Conservation (phyloP, 2,888 invertebrate species). For the Euplagia quadripunctaria region DNA sequence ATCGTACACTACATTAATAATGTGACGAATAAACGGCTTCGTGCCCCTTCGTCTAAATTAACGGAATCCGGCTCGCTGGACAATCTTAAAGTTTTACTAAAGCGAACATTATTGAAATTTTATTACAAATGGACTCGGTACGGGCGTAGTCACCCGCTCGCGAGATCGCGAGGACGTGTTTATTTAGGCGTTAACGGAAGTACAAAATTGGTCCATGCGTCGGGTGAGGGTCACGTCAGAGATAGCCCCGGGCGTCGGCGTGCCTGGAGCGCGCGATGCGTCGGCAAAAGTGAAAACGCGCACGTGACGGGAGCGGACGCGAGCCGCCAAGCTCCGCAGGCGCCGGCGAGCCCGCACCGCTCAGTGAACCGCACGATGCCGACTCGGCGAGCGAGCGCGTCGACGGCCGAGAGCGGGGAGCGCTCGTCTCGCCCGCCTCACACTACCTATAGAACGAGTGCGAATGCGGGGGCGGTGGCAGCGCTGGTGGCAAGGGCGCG, state of each 20-base stretch:
- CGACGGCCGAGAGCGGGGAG: slow-evolving; percentile 77
- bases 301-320: slow-evolving; percentile 65
- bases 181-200: slow-evolving; percentile 77
- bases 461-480: slow-evolving; percentile 85
- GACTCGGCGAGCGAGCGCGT: slow-evolving; percentile 85
- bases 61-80: slow-evolving; percentile 62
- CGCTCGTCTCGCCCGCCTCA: slow-evolving; percentile 85
- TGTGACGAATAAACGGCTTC: slow-evolving; percentile 51
- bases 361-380: slow-evolving; percentile 81
- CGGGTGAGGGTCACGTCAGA: slow-evolving; percentile 73
- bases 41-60: slow-evolving; percentile 59
- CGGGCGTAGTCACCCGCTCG: slow-evolving; percentile 68
- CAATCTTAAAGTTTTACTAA: slow-evolving; percentile 66
- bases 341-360: slow-evolving; percentile 57
- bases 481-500: slow-evolving; percentile 83
- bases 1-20: slow-evolving; percentile 58
- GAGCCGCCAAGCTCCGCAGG: slow-evolving; percentile 56
- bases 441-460: slow-evolving; percentile 87
- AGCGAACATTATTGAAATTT: slow-evolving; percentile 66
- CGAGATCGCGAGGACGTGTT: slow-evolving; percentile 77
- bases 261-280: slow-evolving; percentile 74
- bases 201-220: slow-evolving; percentile 84
- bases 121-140: slow-evolving; percentile 77
- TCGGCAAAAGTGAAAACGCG: slow-evolving; percentile 82
- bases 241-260: slow-evolving; percentile 78